Evolutionary conservation across 2,888 invertebrate genomes (phyloP).

Genomic region (Lathronympha strigana): DNA sequence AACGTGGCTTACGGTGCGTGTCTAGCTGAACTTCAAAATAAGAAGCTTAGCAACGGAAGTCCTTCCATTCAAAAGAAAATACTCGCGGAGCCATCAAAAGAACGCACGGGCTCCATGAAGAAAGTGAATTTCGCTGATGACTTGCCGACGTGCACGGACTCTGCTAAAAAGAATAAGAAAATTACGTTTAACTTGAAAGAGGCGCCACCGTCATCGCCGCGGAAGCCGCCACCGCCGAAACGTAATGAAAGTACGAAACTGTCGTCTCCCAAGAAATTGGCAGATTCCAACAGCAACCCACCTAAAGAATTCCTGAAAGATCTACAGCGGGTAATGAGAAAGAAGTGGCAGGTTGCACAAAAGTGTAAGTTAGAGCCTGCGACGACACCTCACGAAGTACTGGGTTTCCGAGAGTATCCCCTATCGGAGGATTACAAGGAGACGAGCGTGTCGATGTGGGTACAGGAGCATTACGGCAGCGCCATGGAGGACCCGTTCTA

Average conservation of each 20-base stretch:
- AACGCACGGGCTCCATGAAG: constrained; percentile 76
- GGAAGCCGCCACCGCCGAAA: constrained; percentile 90
- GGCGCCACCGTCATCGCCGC: constrained; percentile 83
- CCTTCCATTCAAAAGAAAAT: constrained; percentile 66
- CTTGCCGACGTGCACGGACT: constrained; percentile 71
- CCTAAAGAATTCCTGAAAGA: constrained; percentile 94
- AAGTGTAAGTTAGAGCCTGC: constrained; percentile 94
- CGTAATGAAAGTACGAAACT: constrained; percentile 89
- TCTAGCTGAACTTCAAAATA: constrained; percentile 83
- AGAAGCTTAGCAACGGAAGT: constrained; percentile 74
- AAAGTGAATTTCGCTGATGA: constrained; percentile 87
- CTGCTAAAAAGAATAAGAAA: constrained; percentile 86
- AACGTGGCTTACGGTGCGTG: constrained; percentile 79
- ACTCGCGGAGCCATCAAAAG: constrained; percentile 68
- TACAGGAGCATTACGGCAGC: constrained; percentile 93
- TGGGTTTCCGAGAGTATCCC: constrained; percentile 94
- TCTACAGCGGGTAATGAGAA: constrained; percentile 95
- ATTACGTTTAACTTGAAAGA: constrained; percentile 86
- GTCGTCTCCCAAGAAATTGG: constrained; percentile 90
- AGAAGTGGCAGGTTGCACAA: constrained; percentile 97
- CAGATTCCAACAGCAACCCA: constrained; percentile 89
- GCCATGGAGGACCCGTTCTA: constrained; percentile 86
- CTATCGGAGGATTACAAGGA: constrained; percentile 89
- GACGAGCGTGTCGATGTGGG: constrained; percentile 95
- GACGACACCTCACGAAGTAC: constrained; percentile 95